These are phyloP conservation scores for Protonemura montana DNA, from an alignment of 2,888 invertebrate genomes.

Conservation along the genomic window DNA sequence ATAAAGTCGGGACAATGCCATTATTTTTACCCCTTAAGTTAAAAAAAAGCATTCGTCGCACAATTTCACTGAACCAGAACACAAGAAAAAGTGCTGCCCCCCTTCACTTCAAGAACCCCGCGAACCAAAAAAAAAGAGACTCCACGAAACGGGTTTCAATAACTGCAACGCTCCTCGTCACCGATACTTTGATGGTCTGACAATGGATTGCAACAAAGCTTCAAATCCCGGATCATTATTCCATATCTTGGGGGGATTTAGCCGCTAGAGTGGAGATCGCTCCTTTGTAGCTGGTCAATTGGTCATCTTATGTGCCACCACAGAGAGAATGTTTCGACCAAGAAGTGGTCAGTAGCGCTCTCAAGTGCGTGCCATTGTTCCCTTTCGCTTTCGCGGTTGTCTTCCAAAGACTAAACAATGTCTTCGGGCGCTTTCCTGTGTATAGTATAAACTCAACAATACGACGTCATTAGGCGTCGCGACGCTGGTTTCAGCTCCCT, in stretches of 20 bases:
- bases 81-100: neutral
- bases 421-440: conserved; percentile 26
- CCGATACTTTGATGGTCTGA: conserved; percentile 14
- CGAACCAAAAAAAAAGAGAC: neutral
- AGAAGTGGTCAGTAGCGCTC: conserved; percentile 31
- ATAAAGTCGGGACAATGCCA: neutral
- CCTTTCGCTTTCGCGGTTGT: neutral
- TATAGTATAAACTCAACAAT: conserved; percentile 20
- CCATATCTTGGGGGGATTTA: conserved; percentile 25
- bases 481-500: neutral
- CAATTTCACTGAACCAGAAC: conserved; percentile 19
- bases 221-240: conserved; percentile 23
- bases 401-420: conserved; percentile 30
- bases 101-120: neutral
- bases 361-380: conserved; percentile 24
- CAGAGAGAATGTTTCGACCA: neutral
- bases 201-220: conserved; percentile 31
- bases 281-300: conserved; percentile 39
- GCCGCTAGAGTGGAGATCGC: conserved; percentile 1
- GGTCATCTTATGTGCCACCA: conserved; percentile 26
- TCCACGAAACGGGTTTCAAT: neutral
- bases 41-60: neutral
- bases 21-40: neutral
- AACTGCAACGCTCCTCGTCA: neutral
- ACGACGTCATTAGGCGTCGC: conserved; percentile 14